Evolutionary conservation across 2,113 vertebrate genomes (phyloP), one percentile per base, ranked within the genome.

Genomic region (Cyprinus carpio): DNA sequence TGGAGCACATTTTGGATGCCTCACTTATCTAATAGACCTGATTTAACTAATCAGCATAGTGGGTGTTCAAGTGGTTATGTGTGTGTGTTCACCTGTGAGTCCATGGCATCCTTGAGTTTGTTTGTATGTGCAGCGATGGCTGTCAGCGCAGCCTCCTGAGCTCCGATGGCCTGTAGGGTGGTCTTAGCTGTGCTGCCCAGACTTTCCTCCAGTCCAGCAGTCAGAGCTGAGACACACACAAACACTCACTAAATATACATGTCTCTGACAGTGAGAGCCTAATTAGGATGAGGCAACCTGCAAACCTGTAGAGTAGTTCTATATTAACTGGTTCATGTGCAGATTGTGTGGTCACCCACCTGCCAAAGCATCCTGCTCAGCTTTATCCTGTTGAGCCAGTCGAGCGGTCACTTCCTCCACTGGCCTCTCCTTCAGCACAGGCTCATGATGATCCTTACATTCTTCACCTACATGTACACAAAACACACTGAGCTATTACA

Each of bases 61-160:
- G 43, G 10, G 11, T 3, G 43, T 12, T 12, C 43, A 27, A 37
- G 3, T 4, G n/a, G 34, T 56, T 56, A 3, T 46, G 43, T 46
- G 43, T 40, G 49, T 29, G 34, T 76, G 12, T 71, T 82, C 86
- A 99, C 98, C 96, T 98, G 96, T 11, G 95, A 90, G 60, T 96
- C 98, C 98, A 99, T 99, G 2, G 97, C 97, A 56, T 97, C 95
- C 90, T 95, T 96, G 88, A 99, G 90, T 31, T 94, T 95, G 13
- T 88, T 91, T 0, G 95, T 94, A 84, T 99, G 98, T 31, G 90
- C 91, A 0, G 85, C 91, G 51, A 99, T 95, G 0, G 98, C 96
- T 29, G 96, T 94, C 56, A 97, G 93, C 0, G 98, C 98, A 9
- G 95, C 93, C 29, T 98, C 96, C 91, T 99, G 97, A 0, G 97